These are phyloP conservation scores for Symphodus melops DNA, from an alignment of 2,113 vertebrate genomes.

Conservation along the genomic window DNA sequence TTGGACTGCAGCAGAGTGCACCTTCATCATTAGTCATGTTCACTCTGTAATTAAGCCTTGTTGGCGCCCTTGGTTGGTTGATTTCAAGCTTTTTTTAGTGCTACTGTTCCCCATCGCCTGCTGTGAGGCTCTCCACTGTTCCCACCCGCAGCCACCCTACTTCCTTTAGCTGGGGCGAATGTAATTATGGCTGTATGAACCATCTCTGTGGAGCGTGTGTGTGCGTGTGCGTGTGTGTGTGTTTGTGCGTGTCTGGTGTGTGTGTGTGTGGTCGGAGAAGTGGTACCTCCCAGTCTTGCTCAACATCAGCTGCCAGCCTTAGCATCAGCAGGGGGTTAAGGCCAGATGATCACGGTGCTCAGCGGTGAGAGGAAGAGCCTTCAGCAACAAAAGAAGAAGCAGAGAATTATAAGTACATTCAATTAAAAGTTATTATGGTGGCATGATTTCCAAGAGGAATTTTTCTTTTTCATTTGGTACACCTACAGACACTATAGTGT, in stretches of 20 bases:
- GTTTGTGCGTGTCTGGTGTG: slow-evolving; percentile 6
- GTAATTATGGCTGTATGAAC: slow-evolving; percentile 65
- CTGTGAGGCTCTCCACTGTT: slow-evolving; percentile 51
- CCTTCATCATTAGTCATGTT: slow-evolving; percentile 61
- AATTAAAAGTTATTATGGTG: too few relatives aligned
- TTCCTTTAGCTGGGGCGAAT: slow-evolving; percentile 57
- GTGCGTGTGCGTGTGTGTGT: slow-evolving; percentile 31
- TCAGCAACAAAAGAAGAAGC: slow-evolving; percentile 17
- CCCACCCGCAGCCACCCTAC: slow-evolving; percentile 37
- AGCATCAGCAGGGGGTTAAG: slow-evolving; percentile 8
- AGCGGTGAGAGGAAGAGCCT: background rate
- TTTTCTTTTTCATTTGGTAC: too few relatives aligned
- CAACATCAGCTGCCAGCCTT: slow-evolving; percentile 18
- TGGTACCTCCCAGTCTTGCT: slow-evolving; percentile 28
- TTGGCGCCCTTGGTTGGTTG: slow-evolving; percentile 53
- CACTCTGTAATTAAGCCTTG: slow-evolving; percentile 68
- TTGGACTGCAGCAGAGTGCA: slow-evolving; percentile 34
- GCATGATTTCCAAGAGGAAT: too few relatives aligned
- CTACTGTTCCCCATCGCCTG: slow-evolving; percentile 33
- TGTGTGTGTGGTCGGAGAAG: slow-evolving; percentile 7
- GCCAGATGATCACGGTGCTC: background rate
- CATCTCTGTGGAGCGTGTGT: slow-evolving; percentile 28
- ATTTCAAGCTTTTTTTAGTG: slow-evolving; percentile 46
- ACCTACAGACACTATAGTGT: too few relatives aligned
- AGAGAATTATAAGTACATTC: background rate